Conservation (phyloP, 2,888 invertebrate species). For the Drosophila affinis region DNA sequence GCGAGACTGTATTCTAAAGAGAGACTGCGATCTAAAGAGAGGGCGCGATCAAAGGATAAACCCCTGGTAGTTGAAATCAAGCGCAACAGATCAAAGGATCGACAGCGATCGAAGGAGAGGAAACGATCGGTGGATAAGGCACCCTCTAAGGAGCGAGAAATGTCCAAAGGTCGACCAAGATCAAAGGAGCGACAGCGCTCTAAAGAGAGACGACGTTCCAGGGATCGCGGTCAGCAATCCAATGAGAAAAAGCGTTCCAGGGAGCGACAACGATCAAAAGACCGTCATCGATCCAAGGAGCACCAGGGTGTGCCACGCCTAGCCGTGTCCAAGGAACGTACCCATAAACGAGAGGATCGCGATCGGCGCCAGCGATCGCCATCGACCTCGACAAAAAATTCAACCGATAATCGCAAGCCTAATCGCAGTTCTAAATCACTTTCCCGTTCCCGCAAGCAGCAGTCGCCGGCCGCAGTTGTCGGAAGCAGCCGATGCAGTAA, state of each 20-base stretch:
- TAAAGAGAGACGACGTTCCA: conserved; percentile 19
- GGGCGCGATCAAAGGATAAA: conserved; percentile 32
- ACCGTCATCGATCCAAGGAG: conserved; percentile 2
- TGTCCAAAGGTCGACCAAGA: conserved; percentile 1
- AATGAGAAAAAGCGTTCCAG: conserved; percentile 45
- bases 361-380: conserved; percentile 32
- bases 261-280: conserved; percentile 35
- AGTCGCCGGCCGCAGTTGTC: conserved; percentile 7
- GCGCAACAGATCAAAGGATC: conserved; percentile 1
- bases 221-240: conserved; percentile 18
- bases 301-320: not conserved
- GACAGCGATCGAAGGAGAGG: conserved; percentile 17
- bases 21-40: conserved; percentile 34
- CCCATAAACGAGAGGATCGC: conserved; percentile 22
- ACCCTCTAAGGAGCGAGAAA: conserved; percentile 22
- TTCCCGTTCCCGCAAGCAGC: conserved; percentile 44
- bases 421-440: conserved; percentile 49
- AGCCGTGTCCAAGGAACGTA: conserved; percentile 26
- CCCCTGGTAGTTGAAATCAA: not conserved
- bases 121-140: conserved; percentile 12
- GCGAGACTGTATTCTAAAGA: conserved; percentile 18
- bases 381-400: conserved; percentile 19
- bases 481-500: conserved; percentile 29
- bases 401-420: conserved; percentile 39
- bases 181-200: conserved; percentile 23